phyloP scores from a whole-genome alignment of 2,797 vertebrate species.

The Staurois parvus region DNA sequence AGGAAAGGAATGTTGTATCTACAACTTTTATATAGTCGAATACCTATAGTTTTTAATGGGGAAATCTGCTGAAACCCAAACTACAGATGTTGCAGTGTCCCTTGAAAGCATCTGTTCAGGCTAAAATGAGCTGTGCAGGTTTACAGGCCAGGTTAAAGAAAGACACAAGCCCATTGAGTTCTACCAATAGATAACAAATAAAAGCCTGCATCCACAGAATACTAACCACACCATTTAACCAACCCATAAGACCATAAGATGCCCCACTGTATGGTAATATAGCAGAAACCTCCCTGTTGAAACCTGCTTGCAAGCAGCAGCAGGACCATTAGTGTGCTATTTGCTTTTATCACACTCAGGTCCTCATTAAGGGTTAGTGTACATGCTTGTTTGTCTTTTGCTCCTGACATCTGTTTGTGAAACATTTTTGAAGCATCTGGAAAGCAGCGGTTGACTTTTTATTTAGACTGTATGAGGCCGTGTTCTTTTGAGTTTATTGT shows the following conservation, averaged over 20 bases:
- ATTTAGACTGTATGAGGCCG: not conserved
- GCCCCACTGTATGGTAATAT: not conserved
- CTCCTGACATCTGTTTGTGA: not conserved
- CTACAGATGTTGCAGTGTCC: no score
- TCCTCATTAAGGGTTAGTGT: not conserved
- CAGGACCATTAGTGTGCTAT: not conserved
- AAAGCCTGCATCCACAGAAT: not conserved
- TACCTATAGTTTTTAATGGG: no score
- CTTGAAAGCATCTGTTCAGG: not conserved
- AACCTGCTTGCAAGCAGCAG: no score
- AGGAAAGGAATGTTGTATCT: no score
- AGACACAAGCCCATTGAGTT: not conserved
- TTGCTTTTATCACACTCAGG: not conserved
- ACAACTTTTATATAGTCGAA: no score
- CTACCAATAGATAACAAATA: not conserved
- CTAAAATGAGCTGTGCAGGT: no score
- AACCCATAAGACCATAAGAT: not conserved
- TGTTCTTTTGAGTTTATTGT: not conserved
- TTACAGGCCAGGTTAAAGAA: not conserved
- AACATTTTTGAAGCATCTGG: not conserved
- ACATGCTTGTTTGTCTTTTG: not conserved
- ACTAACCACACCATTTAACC: no score
- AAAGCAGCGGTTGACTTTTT: not conserved
- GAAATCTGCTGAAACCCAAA: no score
- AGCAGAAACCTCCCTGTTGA: not conserved